Percentiles rank a stretch among this genome's conserved stretches.
Evolutionary conservation across 2,113 vertebrate species (phyloP).

Genomic region (Micronycteris hirsuta): DNA sequence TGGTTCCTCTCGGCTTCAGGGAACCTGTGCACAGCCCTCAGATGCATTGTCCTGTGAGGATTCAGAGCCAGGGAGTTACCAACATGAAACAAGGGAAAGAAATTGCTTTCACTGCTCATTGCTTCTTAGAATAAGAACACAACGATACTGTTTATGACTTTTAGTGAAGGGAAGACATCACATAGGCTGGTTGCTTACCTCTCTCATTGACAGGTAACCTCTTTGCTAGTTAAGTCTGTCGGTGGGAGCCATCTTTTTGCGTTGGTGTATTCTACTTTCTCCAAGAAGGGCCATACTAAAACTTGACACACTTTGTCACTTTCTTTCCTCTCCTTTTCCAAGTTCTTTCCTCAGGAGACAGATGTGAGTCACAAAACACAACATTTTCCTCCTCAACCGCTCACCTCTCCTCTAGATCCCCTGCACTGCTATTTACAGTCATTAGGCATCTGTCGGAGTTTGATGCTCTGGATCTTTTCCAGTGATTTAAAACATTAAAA

Average conservation of each 20-base stretch:
- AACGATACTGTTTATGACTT: not conserved
- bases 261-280: not conserved
- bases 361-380: not conserved
- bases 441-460: not conserved
- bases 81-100: not conserved
- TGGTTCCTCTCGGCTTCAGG: not conserved
- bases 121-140: not conserved
- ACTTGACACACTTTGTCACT: not conserved
- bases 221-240: not conserved
- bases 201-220: not conserved
- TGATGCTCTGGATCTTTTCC: not conserved
- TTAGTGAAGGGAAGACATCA: not conserved
- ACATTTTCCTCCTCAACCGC: not conserved
- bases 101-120: not conserved
- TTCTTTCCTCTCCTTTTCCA: not conserved
- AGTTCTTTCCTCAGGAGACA: not conserved
- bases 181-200: not conserved
- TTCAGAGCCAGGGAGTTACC: not conserved
- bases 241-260: not conserved
- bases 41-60: not conserved
- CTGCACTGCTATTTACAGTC: not conserved
- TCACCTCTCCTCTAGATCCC: not conserved
- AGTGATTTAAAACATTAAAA: not conserved
- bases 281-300: not conserved
- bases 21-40: not conserved